phyloP scores from a whole-genome alignment of 2,888 invertebrate genomes.

The Tanytarsus gracilentus region DNA sequence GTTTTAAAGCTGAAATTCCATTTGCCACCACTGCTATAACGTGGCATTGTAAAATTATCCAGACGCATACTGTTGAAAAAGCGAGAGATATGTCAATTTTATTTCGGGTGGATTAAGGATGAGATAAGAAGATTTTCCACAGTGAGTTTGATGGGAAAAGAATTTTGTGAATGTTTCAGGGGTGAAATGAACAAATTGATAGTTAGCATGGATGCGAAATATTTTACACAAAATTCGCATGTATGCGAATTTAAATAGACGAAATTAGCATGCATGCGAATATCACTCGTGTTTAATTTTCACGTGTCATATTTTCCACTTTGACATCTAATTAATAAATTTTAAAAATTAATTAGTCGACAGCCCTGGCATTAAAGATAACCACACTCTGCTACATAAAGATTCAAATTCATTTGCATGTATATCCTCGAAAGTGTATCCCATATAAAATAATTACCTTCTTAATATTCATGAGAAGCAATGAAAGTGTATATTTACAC shows the following conservation, averaged over 20 bases:
- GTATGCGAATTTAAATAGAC: too few species aligned
- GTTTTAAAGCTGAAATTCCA: neutral
- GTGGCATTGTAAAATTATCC: slow-evolving; percentile 4
- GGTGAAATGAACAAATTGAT: too few species aligned
- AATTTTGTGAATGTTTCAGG: too few species aligned
- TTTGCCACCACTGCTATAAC: neutral
- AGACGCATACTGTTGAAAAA: neutral
- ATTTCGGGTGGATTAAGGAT: neutral
- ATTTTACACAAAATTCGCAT: too few species aligned
- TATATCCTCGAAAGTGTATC: neutral
- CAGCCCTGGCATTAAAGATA: too few species aligned
- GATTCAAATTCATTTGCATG: slow-evolving; percentile 15
- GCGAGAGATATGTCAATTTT: neutral
- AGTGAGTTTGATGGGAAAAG: too few species aligned
- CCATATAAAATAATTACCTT: slow-evolving; percentile 11
- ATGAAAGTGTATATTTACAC: neutral
- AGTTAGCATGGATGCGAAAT: too few species aligned
- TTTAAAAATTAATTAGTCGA: too few species aligned
- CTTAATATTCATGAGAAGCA: slow-evolving; percentile 24
- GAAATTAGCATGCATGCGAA: too few species aligned
- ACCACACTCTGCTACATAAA: too few species aligned
- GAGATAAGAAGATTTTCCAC: neutral
- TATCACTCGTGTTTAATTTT: neutral
- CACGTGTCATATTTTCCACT: too few species aligned
- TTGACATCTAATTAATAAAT: too few species aligned